Conservation (phyloP, 2,888 invertebrate genomes). For the Spilosoma lubricipeda region DNA sequence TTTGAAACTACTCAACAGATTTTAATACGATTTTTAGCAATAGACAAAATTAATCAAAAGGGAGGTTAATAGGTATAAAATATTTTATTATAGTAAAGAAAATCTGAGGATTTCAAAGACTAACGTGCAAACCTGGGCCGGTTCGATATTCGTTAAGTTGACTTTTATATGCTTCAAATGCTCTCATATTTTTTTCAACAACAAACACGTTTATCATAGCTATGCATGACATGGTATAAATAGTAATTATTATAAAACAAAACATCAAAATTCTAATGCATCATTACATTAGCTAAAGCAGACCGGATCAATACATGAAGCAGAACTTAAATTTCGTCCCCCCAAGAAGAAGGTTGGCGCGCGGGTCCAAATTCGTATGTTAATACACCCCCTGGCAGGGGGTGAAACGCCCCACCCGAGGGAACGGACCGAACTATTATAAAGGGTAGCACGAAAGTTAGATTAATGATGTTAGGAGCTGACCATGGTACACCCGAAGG, state of each 20-base stretch:
- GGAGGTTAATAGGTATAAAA: too few relatives aligned
- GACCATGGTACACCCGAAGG: slow-evolving; percentile 72
- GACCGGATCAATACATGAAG: slow-evolving; percentile 81
- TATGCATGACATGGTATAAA: too few relatives aligned
- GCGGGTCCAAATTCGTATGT: slow-evolving; percentile 84
- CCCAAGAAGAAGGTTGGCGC: slow-evolving; percentile 81
- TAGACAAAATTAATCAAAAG: too few relatives aligned
- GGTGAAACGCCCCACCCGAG: slow-evolving; percentile 66
- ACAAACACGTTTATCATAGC: too few relatives aligned
- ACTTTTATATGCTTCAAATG: too few relatives aligned
- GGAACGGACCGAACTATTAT: slow-evolving; percentile 85
- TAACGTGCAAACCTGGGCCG: too few relatives aligned
- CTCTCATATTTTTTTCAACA: too few relatives aligned
- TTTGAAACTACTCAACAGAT: too few relatives aligned
- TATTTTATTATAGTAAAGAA: too few relatives aligned
- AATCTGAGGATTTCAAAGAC: too few relatives aligned
- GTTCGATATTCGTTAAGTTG: too few relatives aligned
- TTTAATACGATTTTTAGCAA: too few relatives aligned
- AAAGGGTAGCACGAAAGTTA: slow-evolving; percentile 87
- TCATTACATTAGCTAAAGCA: slow-evolving; percentile 66
- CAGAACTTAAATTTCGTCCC: slow-evolving; percentile 85
- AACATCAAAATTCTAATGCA: slow-evolving; percentile 46
- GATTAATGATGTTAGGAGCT: slow-evolving; percentile 87
- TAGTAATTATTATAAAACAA: slow-evolving; percentile 5
- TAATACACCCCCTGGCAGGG: slow-evolving; percentile 71